Conservation (phyloP, 2,888 invertebrate species). For the Rhagophthalmus giganteus region DNA sequence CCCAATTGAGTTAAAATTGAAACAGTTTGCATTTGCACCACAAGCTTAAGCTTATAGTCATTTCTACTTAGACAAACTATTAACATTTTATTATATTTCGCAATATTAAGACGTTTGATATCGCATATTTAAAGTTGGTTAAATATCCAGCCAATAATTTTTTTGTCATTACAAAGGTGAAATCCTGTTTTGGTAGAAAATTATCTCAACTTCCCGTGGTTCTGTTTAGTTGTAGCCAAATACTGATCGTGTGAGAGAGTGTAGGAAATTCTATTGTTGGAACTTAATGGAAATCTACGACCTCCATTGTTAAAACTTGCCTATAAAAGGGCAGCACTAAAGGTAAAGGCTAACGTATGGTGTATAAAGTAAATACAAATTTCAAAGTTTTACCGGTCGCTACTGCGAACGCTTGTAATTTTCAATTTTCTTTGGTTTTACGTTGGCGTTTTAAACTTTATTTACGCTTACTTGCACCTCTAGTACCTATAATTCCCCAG, state of each 20-base stretch:
- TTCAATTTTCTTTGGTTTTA: slow-evolving; percentile 11
- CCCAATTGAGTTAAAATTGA: slow-evolving; percentile 20
- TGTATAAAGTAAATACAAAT: slow-evolving; percentile 22
- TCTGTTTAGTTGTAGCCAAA: slow-evolving; percentile 7
- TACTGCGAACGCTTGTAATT: slow-evolving; percentile 12
- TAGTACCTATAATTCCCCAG: slow-evolving; percentile 2
- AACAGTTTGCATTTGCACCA: slow-evolving; percentile 17
- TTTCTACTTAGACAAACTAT: too few relatives aligned
- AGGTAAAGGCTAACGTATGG: slow-evolving; percentile 22
- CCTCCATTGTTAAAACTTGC: slow-evolving; percentile 34
- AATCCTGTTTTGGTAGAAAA: too few relatives aligned
- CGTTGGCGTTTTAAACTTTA: slow-evolving; percentile 16
- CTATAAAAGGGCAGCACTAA: slow-evolving; percentile 25
- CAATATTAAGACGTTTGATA: too few relatives aligned
- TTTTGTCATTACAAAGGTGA: too few relatives aligned
- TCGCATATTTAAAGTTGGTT: too few relatives aligned
- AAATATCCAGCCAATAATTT: too few relatives aligned
- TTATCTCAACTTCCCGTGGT: too few relatives aligned
- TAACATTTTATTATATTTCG: too few relatives aligned
- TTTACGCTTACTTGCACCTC: slow-evolving; percentile 14
- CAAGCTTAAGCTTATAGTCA: slow-evolving; percentile 5
- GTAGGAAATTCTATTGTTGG: slow-evolving; percentile 31
- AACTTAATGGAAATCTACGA: slow-evolving; percentile 34
- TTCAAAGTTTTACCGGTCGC: slow-evolving; percentile 20
- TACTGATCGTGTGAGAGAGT: slow-evolving; percentile 17